Evolutionary conservation across 1,140 invertebrate genomes (phyloP).

Genomic region (Lepidostoma basale): DNA sequence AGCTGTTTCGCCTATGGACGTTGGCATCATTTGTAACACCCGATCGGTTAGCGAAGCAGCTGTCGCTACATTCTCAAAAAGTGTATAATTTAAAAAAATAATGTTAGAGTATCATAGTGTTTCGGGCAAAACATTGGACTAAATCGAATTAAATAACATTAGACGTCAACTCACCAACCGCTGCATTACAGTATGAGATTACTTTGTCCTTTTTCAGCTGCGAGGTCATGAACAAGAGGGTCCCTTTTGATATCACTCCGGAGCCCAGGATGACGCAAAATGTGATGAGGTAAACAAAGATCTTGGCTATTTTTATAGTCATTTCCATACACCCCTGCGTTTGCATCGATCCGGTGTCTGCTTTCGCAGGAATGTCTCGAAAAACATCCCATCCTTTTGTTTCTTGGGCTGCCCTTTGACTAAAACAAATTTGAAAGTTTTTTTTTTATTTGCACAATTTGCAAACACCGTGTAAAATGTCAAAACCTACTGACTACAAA

Average conservation of each 20-base stretch:
- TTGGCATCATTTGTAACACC: no score
- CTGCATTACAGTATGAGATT: conserved; percentile 80
- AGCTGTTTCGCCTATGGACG: no score
- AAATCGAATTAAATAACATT: no score
- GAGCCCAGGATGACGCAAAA: conserved; percentile 82
- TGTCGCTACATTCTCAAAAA: no score
- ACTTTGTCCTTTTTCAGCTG: conserved; percentile 77
- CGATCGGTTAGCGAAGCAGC: no score
- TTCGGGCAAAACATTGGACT: no score
- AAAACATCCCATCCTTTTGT: conserved; percentile 97
- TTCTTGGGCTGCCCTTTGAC: conserved; percentile 81
- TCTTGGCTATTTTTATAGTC: conserved; percentile 84
- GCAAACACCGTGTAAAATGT: background rate
- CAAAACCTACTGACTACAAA: no score
- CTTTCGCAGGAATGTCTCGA: conserved; percentile 83
- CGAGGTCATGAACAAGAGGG: conserved; percentile 89
- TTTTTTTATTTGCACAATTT: background rate
- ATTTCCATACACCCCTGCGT: conserved; percentile 84
- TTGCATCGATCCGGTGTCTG: conserved; percentile 86
- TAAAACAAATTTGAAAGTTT: conserved; percentile 49
- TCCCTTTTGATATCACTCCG: conserved; percentile 85
- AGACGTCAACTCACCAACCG: conserved; percentile 73
- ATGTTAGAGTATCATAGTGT: no score
- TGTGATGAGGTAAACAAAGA: conserved; percentile 83
- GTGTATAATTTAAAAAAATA: no score